Evolutionary conservation across 37 sponge, comb jelly and placozoan species (phyloP).

Genomic region (Agelas oroides): DNA sequence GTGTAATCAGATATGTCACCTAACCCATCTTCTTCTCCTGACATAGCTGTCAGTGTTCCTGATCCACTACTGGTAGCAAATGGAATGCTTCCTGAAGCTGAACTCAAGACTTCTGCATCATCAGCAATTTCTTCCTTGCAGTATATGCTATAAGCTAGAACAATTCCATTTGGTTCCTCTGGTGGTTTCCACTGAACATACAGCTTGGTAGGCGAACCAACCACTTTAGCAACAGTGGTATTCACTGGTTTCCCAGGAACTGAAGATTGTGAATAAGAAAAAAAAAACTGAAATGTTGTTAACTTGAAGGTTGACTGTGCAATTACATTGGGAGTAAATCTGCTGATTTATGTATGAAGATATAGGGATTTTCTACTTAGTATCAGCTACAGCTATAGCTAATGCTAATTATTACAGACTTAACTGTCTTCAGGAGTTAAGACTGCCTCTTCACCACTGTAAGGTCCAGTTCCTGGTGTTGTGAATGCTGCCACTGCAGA

Average conservation of each 20-base stretch:
- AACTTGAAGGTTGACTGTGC: not conserved
- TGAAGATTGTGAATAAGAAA: not conserved
- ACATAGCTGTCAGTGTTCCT: too few species aligned
- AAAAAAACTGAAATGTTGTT: not conserved
- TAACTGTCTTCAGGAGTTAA: constrained; percentile 43
- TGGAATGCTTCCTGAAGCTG: too few species aligned
- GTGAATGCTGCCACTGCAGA: constrained; percentile 42
- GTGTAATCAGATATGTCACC: too few species aligned
- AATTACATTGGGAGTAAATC: not conserved
- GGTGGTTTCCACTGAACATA: too few species aligned
- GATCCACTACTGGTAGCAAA: too few species aligned
- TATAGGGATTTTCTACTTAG: too few species aligned
- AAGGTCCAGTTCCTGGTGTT: constrained; percentile 44
- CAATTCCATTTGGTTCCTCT: too few species aligned
- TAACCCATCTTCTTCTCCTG: too few species aligned
- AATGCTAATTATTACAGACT: not conserved
- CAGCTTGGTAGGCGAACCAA: not conserved
- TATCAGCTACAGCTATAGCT: too few species aligned
- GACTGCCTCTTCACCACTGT: not conserved
- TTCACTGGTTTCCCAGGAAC: constrained; percentile 20
- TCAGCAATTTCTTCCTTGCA: not conserved
- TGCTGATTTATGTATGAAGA: too few species aligned
- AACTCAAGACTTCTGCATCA: too few species aligned
- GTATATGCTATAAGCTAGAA: too few species aligned
- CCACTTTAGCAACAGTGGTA: not conserved